Evolutionary conservation across 2,797 vertebrate species (phyloP).

Genomic region (Halcyon leucocephala): DNA sequence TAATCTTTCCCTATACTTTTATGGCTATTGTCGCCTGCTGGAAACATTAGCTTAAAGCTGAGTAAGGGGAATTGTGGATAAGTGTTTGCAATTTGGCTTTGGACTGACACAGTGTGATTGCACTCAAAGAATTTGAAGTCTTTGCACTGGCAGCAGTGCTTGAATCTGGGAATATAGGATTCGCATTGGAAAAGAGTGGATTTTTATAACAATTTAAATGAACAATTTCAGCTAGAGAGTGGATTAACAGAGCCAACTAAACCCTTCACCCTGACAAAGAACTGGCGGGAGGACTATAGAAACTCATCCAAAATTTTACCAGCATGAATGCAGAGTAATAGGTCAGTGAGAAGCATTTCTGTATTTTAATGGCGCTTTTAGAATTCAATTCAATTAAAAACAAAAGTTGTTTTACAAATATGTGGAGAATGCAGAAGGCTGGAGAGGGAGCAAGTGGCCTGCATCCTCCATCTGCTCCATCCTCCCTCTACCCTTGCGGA

Average conservation of each 20-base stretch:
- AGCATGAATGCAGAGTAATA: constrained; percentile 70
- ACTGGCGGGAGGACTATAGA: constrained; percentile 67
- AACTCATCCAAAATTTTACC: constrained; percentile 70
- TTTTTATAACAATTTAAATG: constrained; percentile 65
- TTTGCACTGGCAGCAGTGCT: constrained; percentile 57
- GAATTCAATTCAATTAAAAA: constrained; percentile 68
- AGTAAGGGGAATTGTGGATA: constrained; percentile 60
- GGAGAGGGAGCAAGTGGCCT: constrained; percentile 55
- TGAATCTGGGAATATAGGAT: constrained; percentile 57
- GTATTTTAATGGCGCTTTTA: constrained; percentile 60
- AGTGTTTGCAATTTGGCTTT: constrained; percentile 67
- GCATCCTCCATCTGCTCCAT: constrained; percentile 49
- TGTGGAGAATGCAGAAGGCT: constrained; percentile 63
- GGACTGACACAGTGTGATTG: constrained; percentile 46
- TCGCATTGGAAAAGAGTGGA: constrained; percentile 39
- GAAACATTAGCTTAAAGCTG: constrained; percentile 62
- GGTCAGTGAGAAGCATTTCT: constrained; percentile 69
- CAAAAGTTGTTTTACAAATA: constrained; percentile 73
- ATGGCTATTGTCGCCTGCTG: constrained; percentile 21
- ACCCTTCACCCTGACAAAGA: constrained; percentile 75
- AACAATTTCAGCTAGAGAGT: constrained; percentile 69
- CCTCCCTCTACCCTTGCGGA: not conserved
- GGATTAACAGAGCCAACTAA: constrained; percentile 68
- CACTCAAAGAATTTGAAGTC: constrained; percentile 63
- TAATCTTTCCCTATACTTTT: constrained; percentile 2